Base-by-base conservation (phyloP, 2,113 vertebrate genomes). In the Bombycilla garrulus region DNA sequence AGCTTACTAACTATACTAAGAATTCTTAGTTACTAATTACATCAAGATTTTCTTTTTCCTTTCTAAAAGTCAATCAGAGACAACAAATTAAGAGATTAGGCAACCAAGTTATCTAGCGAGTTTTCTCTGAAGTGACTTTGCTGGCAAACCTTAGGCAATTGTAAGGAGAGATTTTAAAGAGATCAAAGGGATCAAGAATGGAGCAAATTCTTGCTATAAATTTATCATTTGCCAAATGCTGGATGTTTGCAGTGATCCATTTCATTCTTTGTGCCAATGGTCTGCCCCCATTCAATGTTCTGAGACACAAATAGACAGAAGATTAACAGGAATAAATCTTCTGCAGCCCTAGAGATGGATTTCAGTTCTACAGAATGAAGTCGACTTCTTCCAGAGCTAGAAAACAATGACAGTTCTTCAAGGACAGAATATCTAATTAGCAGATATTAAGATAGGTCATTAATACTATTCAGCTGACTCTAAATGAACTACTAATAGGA, bases 321-420 rank as follows among this genome's bases (percentile, higher is more conserved):
- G 31, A 86, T 53, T 72, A 95, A 73, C 20, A 74, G 44, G 48
- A 86, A 92, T 86, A 92, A 93, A 86, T 53, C 60, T 89, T 79
- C 62, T 65, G 57, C 64, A 87, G 61, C 25, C 48, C 36, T 25
- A 78, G n/a, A 57, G 57, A 84, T 50, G 16, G 48, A 87, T 85
- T 94, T 81, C 47, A 76, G 9, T 53, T 85, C 50, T 45, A 70
- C n/a, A 93, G 29, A 70, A 88, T 0, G 1, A 57, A 76, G 48
- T 4, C 40, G 71, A 6, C 23, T 89, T 82, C 42, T 86, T 69
- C 25, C 58, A 89, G 12, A 57, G 36, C 48, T 72, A 57, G 28
- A 73, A 85, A 96, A 87, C 31, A 72, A 38, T 3, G 3, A 28
- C 17, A 67, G 54, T 64, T 76, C 18, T 57, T 91, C 87, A 90